These are phyloP conservation scores for Protophormia terraenovae DNA, from an alignment of 2,888 invertebrate genomes.

Conservation along the genomic window DNA sequence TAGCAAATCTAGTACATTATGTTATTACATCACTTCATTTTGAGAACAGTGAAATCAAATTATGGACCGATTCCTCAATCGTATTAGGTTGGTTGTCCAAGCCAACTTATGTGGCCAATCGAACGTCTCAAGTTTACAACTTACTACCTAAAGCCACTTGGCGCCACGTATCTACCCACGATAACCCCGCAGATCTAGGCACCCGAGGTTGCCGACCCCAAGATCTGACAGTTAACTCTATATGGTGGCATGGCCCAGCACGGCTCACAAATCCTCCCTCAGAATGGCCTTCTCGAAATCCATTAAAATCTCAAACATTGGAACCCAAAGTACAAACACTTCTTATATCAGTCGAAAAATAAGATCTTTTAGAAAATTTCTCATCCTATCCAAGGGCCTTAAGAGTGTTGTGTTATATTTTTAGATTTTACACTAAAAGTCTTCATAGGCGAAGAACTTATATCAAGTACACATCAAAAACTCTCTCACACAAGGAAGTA, in stretches of 20 bases:
- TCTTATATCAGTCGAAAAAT: not conserved
- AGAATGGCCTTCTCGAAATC: not conserved
- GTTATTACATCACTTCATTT: too few species aligned
- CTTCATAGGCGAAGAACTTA: too few species aligned
- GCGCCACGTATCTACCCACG: slow-evolving; percentile 9
- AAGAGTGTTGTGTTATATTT: too few species aligned
- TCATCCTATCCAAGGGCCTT: too few species aligned
- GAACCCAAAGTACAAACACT: not conserved
- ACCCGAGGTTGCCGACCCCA: slow-evolving; percentile 44
- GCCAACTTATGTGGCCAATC: not conserved
- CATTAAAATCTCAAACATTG: not conserved
- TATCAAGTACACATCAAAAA: too few species aligned
- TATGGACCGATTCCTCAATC: too few species aligned
- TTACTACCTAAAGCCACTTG: slow-evolving; percentile 9
- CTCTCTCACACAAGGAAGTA: too few species aligned
- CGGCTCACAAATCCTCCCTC: not conserved
- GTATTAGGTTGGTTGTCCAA: not conserved
- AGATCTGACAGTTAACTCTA: not conserved
- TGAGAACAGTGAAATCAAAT: too few species aligned
- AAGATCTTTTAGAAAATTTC: not conserved
- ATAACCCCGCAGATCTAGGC: slow-evolving; percentile 43
- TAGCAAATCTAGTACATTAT: not conserved
- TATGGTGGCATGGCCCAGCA: slow-evolving; percentile 35
- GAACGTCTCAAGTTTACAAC: not conserved
- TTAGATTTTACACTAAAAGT: not conserved